These are phyloP conservation scores for Volucella inanis DNA, from an alignment of 2,888 invertebrate species.

Conservation along the genomic window DNA sequence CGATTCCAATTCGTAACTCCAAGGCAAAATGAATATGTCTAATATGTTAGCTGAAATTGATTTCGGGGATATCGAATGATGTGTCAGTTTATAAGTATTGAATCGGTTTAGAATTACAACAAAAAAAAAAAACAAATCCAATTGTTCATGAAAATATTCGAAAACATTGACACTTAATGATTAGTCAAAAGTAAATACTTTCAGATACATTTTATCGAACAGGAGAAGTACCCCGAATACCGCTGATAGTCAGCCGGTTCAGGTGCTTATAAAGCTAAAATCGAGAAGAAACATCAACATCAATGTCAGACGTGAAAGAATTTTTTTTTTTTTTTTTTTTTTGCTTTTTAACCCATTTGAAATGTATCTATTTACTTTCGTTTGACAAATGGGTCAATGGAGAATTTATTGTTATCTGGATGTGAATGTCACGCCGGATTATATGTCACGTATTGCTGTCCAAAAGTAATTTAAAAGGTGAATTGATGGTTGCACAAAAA, in stretches of 20 bases:
- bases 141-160: too few species aligned
- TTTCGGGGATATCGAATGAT: background rate
- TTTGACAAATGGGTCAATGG: conserved; percentile 38
- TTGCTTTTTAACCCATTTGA: background rate
- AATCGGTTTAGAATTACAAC: too few species aligned
- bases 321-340: conserved; percentile 13
- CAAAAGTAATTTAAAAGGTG: conserved; percentile 29
- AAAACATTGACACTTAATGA: too few species aligned
- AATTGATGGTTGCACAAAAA: conserved; percentile 22
- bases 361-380: background rate
- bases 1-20: background rate
- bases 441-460: conserved; percentile 48
- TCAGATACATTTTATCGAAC: too few species aligned
- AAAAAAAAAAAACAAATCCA: too few species aligned
- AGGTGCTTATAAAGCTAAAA: too few species aligned
- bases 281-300: conserved; percentile 20
- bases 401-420: conserved; percentile 33
- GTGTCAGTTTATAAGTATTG: background rate
- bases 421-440: conserved; percentile 36
- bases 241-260: too few species aligned
- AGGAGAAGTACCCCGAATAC: too few species aligned
- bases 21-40: background rate
- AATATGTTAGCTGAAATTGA: background rate
- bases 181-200: too few species aligned
- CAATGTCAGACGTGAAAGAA: conserved; percentile 25